phyloP scores from a whole-genome alignment of 2,888 invertebrate species.

The Epinotia nisella region DNA sequence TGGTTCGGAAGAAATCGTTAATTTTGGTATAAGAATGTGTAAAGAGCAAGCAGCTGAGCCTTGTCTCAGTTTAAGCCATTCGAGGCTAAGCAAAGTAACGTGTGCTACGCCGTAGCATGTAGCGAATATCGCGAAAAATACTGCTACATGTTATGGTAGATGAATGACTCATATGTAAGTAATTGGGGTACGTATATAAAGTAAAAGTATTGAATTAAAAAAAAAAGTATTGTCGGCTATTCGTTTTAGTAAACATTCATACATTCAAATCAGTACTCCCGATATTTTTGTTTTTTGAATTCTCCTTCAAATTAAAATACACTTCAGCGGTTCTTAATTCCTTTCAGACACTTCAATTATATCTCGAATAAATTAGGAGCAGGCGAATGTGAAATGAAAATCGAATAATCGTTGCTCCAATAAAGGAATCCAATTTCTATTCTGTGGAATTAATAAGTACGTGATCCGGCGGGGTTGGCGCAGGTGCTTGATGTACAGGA shows the following conservation, averaged over 20 bases:
- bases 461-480: conserved; percentile 54
- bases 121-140: too few relatives aligned
- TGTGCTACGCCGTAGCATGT: too few relatives aligned
- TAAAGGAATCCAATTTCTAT: conserved; percentile 74
- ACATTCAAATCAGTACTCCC: neutral
- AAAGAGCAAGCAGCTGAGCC: too few relatives aligned
- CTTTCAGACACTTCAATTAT: conserved; percentile 64
- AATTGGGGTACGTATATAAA: too few relatives aligned
- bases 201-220: too few relatives aligned
- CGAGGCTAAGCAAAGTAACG: too few relatives aligned
- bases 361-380: conserved; percentile 71
- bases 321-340: conserved; percentile 48
- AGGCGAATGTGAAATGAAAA: conserved; percentile 64
- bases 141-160: too few relatives aligned
- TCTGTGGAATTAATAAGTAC: conserved; percentile 68
- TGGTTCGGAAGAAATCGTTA: too few relatives aligned
- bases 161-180: too few relatives aligned
- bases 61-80: too few relatives aligned
- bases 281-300: conserved; percentile 22
- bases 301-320: conserved; percentile 29
- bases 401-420: conserved; percentile 70
- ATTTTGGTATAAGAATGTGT: too few relatives aligned
- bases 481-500: conserved; percentile 59
- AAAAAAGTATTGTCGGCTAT: too few relatives aligned
- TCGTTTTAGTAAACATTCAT: neutral